These are phyloP conservation scores for Notothenia rossii DNA, from an alignment of 2,113 vertebrate species.

Conservation along the genomic window DNA sequence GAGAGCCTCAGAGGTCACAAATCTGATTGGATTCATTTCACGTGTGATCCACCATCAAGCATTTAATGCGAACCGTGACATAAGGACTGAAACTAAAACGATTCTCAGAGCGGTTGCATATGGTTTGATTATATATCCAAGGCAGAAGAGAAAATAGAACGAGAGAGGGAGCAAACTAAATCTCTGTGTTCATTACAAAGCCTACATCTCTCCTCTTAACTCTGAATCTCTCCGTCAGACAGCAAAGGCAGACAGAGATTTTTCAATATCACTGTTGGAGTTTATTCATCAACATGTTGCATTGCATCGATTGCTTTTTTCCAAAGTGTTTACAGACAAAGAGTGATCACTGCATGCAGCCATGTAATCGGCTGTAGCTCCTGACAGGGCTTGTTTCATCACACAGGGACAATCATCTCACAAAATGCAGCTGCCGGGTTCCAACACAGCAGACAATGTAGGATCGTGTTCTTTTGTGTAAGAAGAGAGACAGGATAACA, in stretches of 20 bases:
- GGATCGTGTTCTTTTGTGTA: slow-evolving; percentile 41
- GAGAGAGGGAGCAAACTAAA: not conserved
- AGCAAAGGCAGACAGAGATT: slow-evolving; percentile 11
- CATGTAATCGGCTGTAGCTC: slow-evolving; percentile 60
- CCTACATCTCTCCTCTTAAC: slow-evolving; percentile 7
- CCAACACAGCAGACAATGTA: slow-evolving; percentile 55
- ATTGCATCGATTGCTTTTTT: slow-evolving; percentile 35
- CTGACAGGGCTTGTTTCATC: slow-evolving; percentile 67
- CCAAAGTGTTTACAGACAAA: slow-evolving; percentile 58
- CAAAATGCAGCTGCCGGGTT: slow-evolving; percentile 56
- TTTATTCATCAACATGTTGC: slow-evolving; percentile 60
- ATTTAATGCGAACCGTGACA: slow-evolving; percentile 63
- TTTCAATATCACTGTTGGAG: slow-evolving; percentile 45
- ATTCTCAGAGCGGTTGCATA: slow-evolving; percentile 34
- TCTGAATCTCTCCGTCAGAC: slow-evolving; percentile 12
- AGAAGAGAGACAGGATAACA: slow-evolving; percentile 10
- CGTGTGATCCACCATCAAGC: slow-evolving; percentile 58
- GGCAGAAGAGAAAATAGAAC: slow-evolving; percentile 21
- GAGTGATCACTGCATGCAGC: slow-evolving; percentile 49
- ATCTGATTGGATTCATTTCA: slow-evolving; percentile 66
- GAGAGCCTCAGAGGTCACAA: slow-evolving; percentile 39
- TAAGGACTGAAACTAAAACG: slow-evolving; percentile 53
- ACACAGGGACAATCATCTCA: slow-evolving; percentile 63
- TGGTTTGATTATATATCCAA: slow-evolving; percentile 50
- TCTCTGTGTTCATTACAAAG: slow-evolving; percentile 35